phyloP scores from a whole-genome alignment of 2,797 vertebrate genomes.

The Garrulus glandarius region DNA sequence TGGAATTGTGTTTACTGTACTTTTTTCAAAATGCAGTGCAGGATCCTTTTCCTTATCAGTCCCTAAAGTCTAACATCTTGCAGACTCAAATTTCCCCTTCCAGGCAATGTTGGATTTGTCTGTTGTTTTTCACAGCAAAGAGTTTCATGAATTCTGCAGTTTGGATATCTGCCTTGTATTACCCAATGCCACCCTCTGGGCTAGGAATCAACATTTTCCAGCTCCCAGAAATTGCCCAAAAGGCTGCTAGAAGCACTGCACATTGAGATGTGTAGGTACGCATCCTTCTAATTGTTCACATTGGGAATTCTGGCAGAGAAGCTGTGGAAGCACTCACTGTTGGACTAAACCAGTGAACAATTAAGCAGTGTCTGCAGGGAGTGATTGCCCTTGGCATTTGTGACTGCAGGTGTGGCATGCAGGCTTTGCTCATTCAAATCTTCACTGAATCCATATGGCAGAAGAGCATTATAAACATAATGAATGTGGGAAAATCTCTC shows the following conservation, averaged over 20 bases:
- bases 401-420: background rate
- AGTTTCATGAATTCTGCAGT: constrained; percentile 81
- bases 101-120: constrained; percentile 85
- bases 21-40: constrained; percentile 75
- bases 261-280: constrained; percentile 42
- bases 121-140: constrained; percentile 86
- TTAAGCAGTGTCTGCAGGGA: constrained; percentile 46
- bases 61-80: constrained; percentile 87
- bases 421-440: background rate
- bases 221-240: constrained; percentile 75
- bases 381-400: constrained; percentile 43
- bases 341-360: constrained; percentile 54
- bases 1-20: constrained; percentile 81
- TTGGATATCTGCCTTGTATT: constrained; percentile 86
- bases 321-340: constrained; percentile 49
- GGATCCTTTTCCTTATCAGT: constrained; percentile 86
- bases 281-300: constrained; percentile 31
- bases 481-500: background rate
- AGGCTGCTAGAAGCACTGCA: constrained; percentile 72
- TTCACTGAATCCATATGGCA: background rate
- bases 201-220: constrained; percentile 78
- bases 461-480: background rate
- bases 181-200: constrained; percentile 79
- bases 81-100: constrained; percentile 89
- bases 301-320: constrained; percentile 49